Conservation (phyloP, 2,113 vertebrate species). For the Ammodramus savannarum region DNA sequence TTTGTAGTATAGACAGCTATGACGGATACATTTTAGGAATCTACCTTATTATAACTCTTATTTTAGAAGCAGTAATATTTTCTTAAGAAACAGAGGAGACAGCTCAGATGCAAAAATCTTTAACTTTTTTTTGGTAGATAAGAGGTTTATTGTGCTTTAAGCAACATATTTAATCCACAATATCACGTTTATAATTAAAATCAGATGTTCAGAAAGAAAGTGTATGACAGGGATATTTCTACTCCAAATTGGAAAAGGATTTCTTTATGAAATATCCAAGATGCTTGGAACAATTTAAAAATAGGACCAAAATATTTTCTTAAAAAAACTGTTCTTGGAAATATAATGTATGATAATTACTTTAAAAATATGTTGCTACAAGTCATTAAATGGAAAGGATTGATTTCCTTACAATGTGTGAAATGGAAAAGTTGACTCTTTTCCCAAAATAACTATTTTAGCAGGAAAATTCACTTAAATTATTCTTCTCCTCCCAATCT, state of each 20-base stretch:
- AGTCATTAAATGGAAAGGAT: neutral
- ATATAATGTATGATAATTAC: neutral
- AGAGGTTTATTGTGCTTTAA: neutral
- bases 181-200: neutral
- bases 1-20: neutral
- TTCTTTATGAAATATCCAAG: neutral
- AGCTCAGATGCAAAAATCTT: neutral
- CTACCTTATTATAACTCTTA: neutral
- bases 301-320: neutral
- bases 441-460: neutral
- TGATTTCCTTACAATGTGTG: neutral
- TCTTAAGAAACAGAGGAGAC: neutral
- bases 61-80: neutral
- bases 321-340: neutral
- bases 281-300: neutral
- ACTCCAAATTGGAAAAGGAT: neutral
- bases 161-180: neutral
- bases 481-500: neutral
- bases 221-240: neutral
- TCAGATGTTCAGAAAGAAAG: neutral
- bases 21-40: neutral
- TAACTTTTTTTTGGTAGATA: neutral
- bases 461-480: neutral
- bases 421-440: neutral
- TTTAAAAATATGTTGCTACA: neutral